Evolutionary conservation across 2,113 vertebrate species (phyloP), one percentile per base, ranked within the genome.

Genomic region (Bujurquina vittata): DNA sequence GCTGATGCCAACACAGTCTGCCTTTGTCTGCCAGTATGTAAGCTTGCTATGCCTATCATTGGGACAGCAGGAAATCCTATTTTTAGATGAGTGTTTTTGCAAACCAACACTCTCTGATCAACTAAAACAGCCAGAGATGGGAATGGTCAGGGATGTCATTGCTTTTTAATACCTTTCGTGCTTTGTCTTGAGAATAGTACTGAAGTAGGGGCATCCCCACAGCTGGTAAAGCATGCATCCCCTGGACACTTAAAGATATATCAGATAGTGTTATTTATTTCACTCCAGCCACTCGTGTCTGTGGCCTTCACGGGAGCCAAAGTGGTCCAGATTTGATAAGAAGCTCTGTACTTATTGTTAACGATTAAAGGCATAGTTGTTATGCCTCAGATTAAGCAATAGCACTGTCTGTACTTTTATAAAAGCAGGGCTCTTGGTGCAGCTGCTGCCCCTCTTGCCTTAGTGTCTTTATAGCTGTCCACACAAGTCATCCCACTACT

Each of bases 71-170:
- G 81, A 17, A 60, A 52, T 29, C 79, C 79, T 87, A 78, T 85
- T 81, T 90, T 85, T 87, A 84, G 79, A 81, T 40, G 65, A 81
- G 79, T 83, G 82, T 88, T 49, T 81, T 61, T 18, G 35, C 49
- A 43, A 49, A 72, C 31, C 46, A 72, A n/a, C 46, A 72, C 65
- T 46, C 46, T 20, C 10, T 26, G 52, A 31, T 72, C 26, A n/a
- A 9, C 31, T 31, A n/a, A 78, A 55, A 63, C 23, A 80, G 31
- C 26, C 57, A 75, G 56, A 63, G 49, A 59, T 73, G 18, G 20
- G 5, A 18, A 46, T 49, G 26, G 22, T 29, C 26, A 31, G 14
- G 20, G 14, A 11, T 31, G 15, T 72, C 43, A 31, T 52, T 29
- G 17, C 3, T 31, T 49, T 29, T 49, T 49, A 9, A 22, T 22